phyloP scores from a whole-genome alignment of 2,888 invertebrate genomes.

The Cryptocephalus moraei region DNA sequence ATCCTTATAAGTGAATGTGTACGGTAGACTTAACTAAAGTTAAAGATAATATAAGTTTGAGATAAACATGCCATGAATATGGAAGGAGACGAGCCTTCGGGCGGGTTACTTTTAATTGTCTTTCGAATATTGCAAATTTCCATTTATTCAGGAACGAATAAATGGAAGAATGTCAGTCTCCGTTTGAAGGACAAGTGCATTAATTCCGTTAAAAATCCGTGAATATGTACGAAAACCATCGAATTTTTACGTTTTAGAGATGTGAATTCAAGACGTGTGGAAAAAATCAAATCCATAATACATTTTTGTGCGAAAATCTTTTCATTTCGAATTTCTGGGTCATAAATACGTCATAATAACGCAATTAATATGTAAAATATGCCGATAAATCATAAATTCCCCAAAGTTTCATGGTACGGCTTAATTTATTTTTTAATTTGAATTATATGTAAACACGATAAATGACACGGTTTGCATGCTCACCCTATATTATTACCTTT shows the following conservation, averaged over 20 bases:
- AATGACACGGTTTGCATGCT: conserved; percentile 25
- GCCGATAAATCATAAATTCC: neutral
- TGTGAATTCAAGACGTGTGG: too few species aligned
- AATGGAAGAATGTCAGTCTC: neutral
- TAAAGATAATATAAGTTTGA: conserved; percentile 39
- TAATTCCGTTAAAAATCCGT: too few species aligned
- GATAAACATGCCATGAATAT: conserved; percentile 38
- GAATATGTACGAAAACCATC: too few species aligned
- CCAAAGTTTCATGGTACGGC: conserved; percentile 22
- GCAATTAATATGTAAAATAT: too few species aligned
- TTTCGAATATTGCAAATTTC: conserved; percentile 28
- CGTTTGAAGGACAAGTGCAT: neutral
- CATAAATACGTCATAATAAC: too few species aligned
- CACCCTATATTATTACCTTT: conserved; percentile 22
- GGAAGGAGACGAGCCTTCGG: conserved; percentile 24
- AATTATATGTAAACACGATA: conserved; percentile 30
- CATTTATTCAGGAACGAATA: conserved; percentile 15
- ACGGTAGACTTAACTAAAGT: conserved; percentile 29
- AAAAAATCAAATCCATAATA: too few species aligned
- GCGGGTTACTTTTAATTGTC: conserved; percentile 26
- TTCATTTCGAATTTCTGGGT: too few species aligned
- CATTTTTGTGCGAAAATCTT: too few species aligned
- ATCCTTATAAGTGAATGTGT: too few species aligned
- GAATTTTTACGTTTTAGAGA: too few species aligned
- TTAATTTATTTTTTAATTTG: conserved; percentile 31